Conservation (phyloP, 2,113 vertebrate species). For the Lasiurus borealis region DNA sequence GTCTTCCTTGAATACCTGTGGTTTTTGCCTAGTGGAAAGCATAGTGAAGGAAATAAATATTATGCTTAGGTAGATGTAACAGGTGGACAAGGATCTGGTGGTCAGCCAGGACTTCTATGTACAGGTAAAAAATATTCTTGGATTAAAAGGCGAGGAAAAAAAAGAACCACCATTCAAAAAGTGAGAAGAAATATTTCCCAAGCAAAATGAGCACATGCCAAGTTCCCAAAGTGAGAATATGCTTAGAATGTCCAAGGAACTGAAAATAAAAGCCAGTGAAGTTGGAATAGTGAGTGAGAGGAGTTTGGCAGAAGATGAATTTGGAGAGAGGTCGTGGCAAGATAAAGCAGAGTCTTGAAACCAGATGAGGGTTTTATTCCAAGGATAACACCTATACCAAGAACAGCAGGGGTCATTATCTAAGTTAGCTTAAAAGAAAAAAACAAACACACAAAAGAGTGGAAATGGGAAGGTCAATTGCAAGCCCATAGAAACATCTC, state of each 20-base stretch:
- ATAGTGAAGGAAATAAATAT: not conserved
- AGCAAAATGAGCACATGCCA: not conserved
- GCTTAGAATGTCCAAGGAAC: not conserved
- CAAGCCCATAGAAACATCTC: not conserved
- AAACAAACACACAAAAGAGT: not conserved
- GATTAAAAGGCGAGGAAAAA: not conserved
- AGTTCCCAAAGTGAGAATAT: not conserved
- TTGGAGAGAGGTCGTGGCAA: not conserved
- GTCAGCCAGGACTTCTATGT: not conserved
- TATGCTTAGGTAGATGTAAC: not conserved
- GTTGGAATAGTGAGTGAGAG: not conserved
- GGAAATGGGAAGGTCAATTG: not conserved
- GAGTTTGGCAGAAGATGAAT: not conserved
- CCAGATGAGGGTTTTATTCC: not conserved
- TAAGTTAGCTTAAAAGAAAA: slow-evolving; percentile 29
- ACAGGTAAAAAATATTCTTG: slow-evolving; percentile 1
- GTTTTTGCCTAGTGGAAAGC: not conserved
- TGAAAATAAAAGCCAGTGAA: not conserved
- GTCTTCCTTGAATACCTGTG: not conserved
- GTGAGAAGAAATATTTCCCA: not conserved
- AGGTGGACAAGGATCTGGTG: not conserved
- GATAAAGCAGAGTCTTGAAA: not conserved
- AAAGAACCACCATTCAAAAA: not conserved
- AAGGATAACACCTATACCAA: not conserved
- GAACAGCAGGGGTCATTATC: not conserved